Evolutionary conservation across 2,113 vertebrate genomes (phyloP), one percentile per base, ranked within the genome.

Genomic region (Elgaria multicarinata): DNA sequence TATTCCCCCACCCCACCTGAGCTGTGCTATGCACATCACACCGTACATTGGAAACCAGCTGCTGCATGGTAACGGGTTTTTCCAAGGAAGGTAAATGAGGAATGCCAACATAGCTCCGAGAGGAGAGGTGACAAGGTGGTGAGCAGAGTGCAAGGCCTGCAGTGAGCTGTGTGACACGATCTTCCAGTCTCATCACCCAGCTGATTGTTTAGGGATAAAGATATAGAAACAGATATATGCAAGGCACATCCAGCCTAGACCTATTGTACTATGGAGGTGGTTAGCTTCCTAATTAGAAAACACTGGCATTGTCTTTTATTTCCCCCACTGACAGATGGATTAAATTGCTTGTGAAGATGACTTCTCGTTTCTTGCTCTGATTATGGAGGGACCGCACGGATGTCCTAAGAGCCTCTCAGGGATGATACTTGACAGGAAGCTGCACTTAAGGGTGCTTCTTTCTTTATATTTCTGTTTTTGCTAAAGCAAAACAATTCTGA

Each of bases 31-130:
- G 28, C 78, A 83, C 78, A 86, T 76, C 26, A 6, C 26, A 8
- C 31, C 53, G 33, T 64, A 53, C n/a, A 82, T 33, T 90, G 85
- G 78, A 55, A 87, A 67, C 69, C 58, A 87, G 44, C 89, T 87
- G 89, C 89, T 87, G 71, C 58, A 86, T 87, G 78, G 58, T 53
- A 75, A 90, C 87, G 67, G 78, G 82, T 87, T 83, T 67, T 83
- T 82, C 33, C 26, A 82, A 86, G 85, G 78, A 86, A 90, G n/a
- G 22, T 31, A n/a, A 66, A 39, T 87, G 78, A 83, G 87, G 89
- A 90, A 87, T 87, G 85, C 77, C 58, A 76, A 90, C 44, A 3
- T 39, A 64, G 85, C 26, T 53, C 26, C 26, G 42, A 81, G 85
- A 53, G 46, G 83, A 85, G 64, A 36, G 36, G 71, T n/a, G 58